Percentiles rank a stretch among this genome's conserved stretches.
These are phyloP conservation scores for Ascaphus truei DNA, from an alignment of 2,113 vertebrate genomes.

Conservation along the genomic window DNA sequence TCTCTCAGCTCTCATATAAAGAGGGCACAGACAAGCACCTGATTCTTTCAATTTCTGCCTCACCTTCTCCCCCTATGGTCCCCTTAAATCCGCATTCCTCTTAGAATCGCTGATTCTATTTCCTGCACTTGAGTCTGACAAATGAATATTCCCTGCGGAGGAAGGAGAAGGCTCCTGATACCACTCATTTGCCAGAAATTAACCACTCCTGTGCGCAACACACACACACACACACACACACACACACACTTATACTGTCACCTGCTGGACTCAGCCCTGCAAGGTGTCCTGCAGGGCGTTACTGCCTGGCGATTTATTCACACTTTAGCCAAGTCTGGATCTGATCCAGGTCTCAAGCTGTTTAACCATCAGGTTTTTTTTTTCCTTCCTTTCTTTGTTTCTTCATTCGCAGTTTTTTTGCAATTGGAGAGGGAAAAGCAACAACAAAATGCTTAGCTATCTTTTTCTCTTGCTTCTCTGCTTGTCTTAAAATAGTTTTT, in stretches of 20 bases:
- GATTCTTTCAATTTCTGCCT: slow-evolving; percentile 25
- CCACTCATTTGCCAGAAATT: slow-evolving; percentile 13
- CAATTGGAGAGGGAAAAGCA: slow-evolving; percentile 11
- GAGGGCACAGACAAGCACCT: slow-evolving; percentile 11
- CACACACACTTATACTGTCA: slow-evolving; percentile 24
- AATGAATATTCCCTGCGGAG: slow-evolving; percentile 15
- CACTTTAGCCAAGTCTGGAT: slow-evolving; percentile 13
- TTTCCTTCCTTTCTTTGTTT: slow-evolving; percentile 20
- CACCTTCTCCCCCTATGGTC: slow-evolving; percentile 9
- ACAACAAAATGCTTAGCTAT: not conserved
- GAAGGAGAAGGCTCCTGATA: slow-evolving; percentile 7
- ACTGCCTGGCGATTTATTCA: slow-evolving; percentile 7
- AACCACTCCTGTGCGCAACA: slow-evolving; percentile 19
- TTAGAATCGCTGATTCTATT: slow-evolving; percentile 31
- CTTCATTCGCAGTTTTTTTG: slow-evolving; percentile 18
- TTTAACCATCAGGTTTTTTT: slow-evolving; percentile 29
- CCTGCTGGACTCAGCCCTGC: not conserved
- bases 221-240: no score
- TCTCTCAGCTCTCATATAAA: slow-evolving; percentile 13
- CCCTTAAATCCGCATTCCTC: not conserved
- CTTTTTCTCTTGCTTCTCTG: not conserved
- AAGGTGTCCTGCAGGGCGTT: slow-evolving; percentile 3
- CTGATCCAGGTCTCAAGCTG: slow-evolving; percentile 15
- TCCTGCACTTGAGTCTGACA: slow-evolving; percentile 26
- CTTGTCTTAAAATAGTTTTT: not conserved